Evolutionary conservation across 1,140 invertebrate species (phyloP).

Genomic region (Bombus difficillimus): DNA sequence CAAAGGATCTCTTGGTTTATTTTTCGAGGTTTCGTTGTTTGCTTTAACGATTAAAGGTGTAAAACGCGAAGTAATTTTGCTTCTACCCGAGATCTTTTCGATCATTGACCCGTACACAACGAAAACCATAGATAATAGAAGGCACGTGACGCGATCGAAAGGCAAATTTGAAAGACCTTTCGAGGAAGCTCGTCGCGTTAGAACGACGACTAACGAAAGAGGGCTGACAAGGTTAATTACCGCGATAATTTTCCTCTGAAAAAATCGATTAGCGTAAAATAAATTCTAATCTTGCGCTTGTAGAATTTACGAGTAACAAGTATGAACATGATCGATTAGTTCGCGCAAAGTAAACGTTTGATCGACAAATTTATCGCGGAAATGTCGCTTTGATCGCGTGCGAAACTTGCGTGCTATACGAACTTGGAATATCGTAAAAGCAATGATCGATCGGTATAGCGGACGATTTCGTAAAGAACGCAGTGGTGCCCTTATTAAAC

Average conservation of each 20-base stretch:
- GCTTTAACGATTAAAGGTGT: neutral
- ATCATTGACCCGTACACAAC: neutral
- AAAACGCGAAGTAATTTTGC: constrained; percentile 1
- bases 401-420: too few species aligned
- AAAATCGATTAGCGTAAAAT: too few species aligned
- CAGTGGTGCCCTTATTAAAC: constrained; percentile 70
- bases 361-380: neutral
- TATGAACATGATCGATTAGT: too few species aligned
- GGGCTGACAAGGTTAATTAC: neutral
- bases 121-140: constrained; percentile 24
- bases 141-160: constrained; percentile 29
- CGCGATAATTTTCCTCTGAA: too few species aligned
- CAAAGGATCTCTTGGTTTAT: neutral
- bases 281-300: accelerated
- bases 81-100: neutral
- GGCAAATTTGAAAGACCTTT: constrained; percentile 41
- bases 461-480: constrained; percentile 67
- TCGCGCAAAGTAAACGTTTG: too few species aligned
- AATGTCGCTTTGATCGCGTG: neutral
- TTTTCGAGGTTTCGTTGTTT: neutral
- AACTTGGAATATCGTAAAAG: constrained; percentile 37
- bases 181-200: constrained; percentile 22
- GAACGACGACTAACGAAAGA: constrained; percentile 21
- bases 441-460: constrained; percentile 44
- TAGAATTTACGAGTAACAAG: too few species aligned